Percentiles rank a stretch among this genome's conserved stretches.
phyloP scores from a whole-genome alignment of 2,113 vertebrate species.

The Calidris pugnax region DNA sequence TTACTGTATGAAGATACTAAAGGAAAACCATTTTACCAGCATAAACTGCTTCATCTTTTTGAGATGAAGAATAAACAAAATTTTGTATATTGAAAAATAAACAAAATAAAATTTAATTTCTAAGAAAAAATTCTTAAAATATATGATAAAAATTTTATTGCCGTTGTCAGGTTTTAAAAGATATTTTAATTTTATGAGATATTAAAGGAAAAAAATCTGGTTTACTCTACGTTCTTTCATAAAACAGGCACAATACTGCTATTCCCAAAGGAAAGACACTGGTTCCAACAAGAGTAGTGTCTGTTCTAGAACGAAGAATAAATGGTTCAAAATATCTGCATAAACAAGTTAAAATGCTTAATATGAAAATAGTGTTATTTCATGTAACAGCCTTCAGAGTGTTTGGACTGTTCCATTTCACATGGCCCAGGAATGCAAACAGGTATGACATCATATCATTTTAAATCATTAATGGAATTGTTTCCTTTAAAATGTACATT shows the following conservation, averaged over 20 bases:
- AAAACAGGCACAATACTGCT: conserved; percentile 52
- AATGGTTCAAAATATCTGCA: conserved; percentile 35
- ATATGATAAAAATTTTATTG: not conserved
- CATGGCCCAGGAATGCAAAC: not conserved
- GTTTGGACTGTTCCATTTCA: not conserved
- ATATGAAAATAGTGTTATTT: not conserved
- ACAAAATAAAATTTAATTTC: not conserved
- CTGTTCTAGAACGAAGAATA: conserved; percentile 45
- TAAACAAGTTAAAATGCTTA: conserved; percentile 26
- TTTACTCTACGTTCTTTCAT: conserved; percentile 54
- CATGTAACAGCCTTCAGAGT: not conserved
- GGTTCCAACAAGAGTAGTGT: conserved; percentile 25
- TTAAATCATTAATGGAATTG: not conserved
- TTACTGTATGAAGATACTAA: not conserved
- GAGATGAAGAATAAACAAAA: not conserved
- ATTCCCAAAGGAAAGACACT: conserved; percentile 48
- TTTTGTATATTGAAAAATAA: not conserved
- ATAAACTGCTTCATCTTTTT: not conserved
- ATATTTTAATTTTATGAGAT: not conserved
- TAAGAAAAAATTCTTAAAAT: not conserved
- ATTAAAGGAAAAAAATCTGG: not conserved
- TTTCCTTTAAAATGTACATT: not conserved
- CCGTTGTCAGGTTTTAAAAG: not conserved
- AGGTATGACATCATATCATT: not conserved
- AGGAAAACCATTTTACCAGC: not conserved